A percentile compares a stretch with the other conserved stretches of the same genome.
Conservation (phyloP, 2,113 vertebrate species). For the Pachypanchax playfairii region DNA sequence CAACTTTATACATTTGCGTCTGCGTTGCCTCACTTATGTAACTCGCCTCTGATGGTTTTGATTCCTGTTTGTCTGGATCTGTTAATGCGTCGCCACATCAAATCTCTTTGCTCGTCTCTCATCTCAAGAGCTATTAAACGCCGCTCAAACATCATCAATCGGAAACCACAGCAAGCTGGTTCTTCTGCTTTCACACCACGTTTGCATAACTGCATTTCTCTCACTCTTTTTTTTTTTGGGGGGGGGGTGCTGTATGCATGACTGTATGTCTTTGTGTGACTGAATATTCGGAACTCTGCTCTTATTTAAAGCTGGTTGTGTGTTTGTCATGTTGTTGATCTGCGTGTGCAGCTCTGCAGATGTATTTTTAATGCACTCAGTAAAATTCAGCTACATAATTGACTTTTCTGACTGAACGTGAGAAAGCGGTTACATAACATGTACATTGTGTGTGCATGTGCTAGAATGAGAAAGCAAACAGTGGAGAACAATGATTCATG, state of each 20-base stretch:
- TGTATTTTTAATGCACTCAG: not conserved
- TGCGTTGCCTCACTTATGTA: constrained; percentile 11
- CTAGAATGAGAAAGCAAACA: constrained; percentile 4
- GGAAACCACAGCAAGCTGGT: constrained; percentile 41
- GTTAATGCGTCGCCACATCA: not conserved
- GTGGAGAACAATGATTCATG: no score
- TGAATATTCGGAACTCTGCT: not conserved
- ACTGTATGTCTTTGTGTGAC: constrained; percentile 4
- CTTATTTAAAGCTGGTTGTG: constrained; percentile 5
- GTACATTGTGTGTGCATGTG: not conserved
- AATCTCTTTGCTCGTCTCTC: constrained; percentile 1
- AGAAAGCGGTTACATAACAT: constrained; percentile 7
- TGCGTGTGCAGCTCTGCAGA: constrained; percentile 19
- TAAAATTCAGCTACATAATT: constrained; percentile 13
- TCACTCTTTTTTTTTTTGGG: not conserved
- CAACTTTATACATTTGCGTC: no score
- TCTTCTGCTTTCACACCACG: constrained; percentile 52
- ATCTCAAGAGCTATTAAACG: constrained; percentile 28
- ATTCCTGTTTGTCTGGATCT: not conserved
- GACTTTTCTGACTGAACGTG: constrained; percentile 3
- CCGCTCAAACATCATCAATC: constrained; percentile 31
- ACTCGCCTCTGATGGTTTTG: constrained; percentile 16
- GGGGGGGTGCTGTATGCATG: constrained; percentile 3
- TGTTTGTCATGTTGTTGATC: constrained; percentile 18
- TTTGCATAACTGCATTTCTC: constrained; percentile 48